Percentiles rank a stretch among this genome's conserved stretches.
phyloP scores from a whole-genome alignment of 2,797 vertebrate species.

The Lacerta bilineata region DNA sequence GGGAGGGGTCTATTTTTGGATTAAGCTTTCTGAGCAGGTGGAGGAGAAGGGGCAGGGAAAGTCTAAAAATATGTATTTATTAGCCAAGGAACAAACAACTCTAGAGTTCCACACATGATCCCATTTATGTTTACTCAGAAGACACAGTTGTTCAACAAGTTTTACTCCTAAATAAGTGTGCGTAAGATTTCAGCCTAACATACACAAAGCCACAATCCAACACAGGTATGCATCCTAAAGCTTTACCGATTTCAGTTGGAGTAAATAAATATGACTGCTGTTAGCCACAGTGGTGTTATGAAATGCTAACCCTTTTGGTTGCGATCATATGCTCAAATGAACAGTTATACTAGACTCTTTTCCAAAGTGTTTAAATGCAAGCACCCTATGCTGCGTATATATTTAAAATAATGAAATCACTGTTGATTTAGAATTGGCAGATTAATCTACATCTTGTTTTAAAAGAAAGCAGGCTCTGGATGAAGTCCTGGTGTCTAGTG shows the following conservation, averaged over 20 bases:
- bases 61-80: neutral
- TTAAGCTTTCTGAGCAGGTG: neutral
- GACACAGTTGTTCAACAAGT: neutral
- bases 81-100: conserved; percentile 53
- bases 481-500: conserved; percentile 36
- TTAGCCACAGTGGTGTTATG: neutral
- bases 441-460: conserved; percentile 47
- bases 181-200: neutral
- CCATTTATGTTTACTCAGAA: neutral
- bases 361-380: neutral
- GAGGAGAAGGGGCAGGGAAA: neutral
- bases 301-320: neutral
- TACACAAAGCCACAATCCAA: neutral
- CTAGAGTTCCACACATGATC: neutral
- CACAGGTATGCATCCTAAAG: neutral
- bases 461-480: conserved; percentile 53
- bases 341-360: neutral
- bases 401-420: conserved; percentile 54
- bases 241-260: neutral
- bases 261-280: neutral
- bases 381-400: conserved; percentile 36
- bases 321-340: neutral
- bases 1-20: neutral
- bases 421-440: conserved; percentile 16
- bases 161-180: neutral